phyloP scores from a whole-genome alignment of 2,113 vertebrate genomes.

The Pachyramphus minor region DNA sequence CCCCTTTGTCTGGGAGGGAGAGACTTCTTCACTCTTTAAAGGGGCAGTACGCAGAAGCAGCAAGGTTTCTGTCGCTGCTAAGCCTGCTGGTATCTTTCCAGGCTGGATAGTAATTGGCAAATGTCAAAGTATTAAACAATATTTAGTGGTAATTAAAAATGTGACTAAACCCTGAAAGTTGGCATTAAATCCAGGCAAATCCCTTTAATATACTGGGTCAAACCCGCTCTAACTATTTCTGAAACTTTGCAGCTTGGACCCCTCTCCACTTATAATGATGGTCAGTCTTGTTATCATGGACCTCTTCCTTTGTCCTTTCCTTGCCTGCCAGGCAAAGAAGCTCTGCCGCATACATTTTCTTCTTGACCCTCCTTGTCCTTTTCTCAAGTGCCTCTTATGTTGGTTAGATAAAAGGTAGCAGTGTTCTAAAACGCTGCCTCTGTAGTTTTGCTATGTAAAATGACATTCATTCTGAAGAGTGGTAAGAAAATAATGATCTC shows the following conservation, averaged over 20 bases:
- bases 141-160: constrained; percentile 6
- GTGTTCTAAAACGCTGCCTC: constrained; percentile 65
- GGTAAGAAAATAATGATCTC: constrained; percentile 72
- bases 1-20: constrained; percentile 27
- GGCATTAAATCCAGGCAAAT: not conserved
- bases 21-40: constrained; percentile 31
- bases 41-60: not conserved
- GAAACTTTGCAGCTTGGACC: not conserved
- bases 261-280: constrained; percentile 26
- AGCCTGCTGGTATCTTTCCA: not conserved
- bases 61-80: not conserved
- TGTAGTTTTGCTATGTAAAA: constrained; percentile 71
- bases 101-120: not conserved
- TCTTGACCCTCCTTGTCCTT: constrained; percentile 69
- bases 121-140: not conserved
- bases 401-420: constrained; percentile 71
- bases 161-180: not conserved
- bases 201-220: not conserved
- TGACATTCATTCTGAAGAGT: constrained; percentile 67
- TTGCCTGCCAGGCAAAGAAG: constrained; percentile 59
- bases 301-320: constrained; percentile 50
- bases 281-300: constrained; percentile 45
- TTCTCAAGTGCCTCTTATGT: constrained; percentile 70
- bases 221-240: not conserved
- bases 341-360: constrained; percentile 57